Percentiles rank a stretch among this genome's conserved stretches.
phyloP scores from a whole-genome alignment of 2,797 vertebrate species.

The Myotis myotis region DNA sequence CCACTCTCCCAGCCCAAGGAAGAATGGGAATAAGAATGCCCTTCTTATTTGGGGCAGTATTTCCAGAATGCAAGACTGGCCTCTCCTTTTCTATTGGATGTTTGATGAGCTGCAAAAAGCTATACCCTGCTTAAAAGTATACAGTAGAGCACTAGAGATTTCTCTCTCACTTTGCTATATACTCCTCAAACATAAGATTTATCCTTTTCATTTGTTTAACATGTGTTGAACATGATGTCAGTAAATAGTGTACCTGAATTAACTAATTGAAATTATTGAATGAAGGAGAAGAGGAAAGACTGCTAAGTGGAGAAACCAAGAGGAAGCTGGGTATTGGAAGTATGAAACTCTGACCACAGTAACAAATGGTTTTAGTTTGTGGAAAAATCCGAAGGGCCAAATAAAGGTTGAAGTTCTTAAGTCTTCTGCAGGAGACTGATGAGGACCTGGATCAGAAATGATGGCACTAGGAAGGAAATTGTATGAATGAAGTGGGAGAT shows the following conservation, averaged over 20 bases:
- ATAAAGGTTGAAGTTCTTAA: not conserved
- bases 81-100: not conserved
- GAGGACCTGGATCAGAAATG: not conserved
- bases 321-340: not conserved
- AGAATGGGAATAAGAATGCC: not conserved
- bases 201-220: not conserved
- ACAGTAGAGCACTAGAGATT: not conserved
- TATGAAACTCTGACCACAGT: not conserved
- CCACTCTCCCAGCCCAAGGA: not conserved
- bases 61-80: not conserved
- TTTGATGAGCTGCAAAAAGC: not conserved
- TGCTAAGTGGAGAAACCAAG: not conserved
- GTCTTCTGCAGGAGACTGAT: not conserved
- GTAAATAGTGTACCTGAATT: slow-evolving; percentile 1
- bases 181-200: not conserved
- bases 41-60: not conserved
- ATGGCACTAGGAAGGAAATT: not conserved
- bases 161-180: not conserved
- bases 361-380: not conserved
- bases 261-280: not conserved
- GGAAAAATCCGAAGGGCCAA: not conserved
- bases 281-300: not conserved
- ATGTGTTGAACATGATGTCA: not conserved
- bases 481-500: not conserved
- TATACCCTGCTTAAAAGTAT: not conserved